Evolutionary conservation across 2,113 vertebrate genomes (phyloP).

Genomic region (Merops nubicus): DNA sequence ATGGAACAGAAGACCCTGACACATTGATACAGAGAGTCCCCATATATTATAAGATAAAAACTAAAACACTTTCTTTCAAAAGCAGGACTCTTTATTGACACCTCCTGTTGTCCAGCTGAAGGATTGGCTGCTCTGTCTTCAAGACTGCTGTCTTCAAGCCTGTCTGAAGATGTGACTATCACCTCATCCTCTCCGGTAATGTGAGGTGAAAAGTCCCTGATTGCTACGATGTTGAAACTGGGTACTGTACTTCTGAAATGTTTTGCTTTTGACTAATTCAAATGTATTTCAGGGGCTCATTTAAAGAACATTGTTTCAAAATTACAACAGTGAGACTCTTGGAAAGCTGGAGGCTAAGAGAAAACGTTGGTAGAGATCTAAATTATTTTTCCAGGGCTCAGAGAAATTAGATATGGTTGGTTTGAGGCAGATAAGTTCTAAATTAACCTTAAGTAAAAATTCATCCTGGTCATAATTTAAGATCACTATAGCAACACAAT

Average conservation of each 20-base stretch:
- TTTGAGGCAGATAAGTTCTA: background rate
- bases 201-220: background rate
- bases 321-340: background rate
- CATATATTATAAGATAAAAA: background rate
- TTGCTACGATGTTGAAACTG: background rate
- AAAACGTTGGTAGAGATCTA: background rate
- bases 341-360: background rate
- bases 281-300: background rate
- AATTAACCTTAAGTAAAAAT: constrained; percentile 35
- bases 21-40: background rate
- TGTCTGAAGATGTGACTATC: background rate
- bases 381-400: background rate
- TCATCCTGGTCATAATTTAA: constrained; percentile 3
- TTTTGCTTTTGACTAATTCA: background rate
- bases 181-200: background rate
- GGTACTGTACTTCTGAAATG: background rate
- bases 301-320: background rate
- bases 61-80: background rate
- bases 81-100: background rate
- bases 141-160: background rate
- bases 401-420: background rate
- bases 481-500: constrained; percentile 54
- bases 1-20: background rate
- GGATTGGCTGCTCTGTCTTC: background rate
- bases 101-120: background rate